A percentile compares a stretch with the other conserved stretches of the same genome.
phyloP scores from a whole-genome alignment of 1,140 invertebrate genomes.

The Panulirus ornatus region DNA sequence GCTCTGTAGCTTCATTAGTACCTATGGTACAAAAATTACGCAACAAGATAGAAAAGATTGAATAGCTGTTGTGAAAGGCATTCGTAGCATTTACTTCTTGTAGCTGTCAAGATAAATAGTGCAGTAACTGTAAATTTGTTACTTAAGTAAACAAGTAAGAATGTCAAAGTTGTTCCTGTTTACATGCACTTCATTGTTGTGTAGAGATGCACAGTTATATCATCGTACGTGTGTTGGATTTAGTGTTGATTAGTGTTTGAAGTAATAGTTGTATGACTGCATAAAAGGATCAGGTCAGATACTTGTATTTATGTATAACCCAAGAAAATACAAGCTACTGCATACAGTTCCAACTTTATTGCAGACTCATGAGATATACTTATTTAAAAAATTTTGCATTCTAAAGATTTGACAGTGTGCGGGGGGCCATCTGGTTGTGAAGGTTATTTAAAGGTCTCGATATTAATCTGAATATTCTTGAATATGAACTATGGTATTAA shows the following conservation, averaged over 20 bases:
- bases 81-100: background rate
- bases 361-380: background rate
- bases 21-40: background rate
- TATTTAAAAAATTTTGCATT: background rate
- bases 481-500: background rate
- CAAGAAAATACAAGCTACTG: background rate
- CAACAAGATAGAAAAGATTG: background rate
- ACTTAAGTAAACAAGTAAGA: background rate
- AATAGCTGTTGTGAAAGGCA: background rate
- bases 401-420: background rate
- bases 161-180: background rate
- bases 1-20: background rate
- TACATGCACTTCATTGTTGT: background rate
- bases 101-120: background rate
- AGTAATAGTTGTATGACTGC: background rate
- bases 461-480: no score
- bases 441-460: no score
- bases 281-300: background rate
- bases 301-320: background rate
- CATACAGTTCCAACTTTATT: background rate
- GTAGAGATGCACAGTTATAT: background rate
- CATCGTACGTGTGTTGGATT: background rate
- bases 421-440: background rate
- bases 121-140: background rate
- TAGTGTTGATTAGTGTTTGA: background rate